Evolutionary conservation across 2,888 invertebrate genomes (phyloP).

Genomic region (Apoderus coryli): DNA sequence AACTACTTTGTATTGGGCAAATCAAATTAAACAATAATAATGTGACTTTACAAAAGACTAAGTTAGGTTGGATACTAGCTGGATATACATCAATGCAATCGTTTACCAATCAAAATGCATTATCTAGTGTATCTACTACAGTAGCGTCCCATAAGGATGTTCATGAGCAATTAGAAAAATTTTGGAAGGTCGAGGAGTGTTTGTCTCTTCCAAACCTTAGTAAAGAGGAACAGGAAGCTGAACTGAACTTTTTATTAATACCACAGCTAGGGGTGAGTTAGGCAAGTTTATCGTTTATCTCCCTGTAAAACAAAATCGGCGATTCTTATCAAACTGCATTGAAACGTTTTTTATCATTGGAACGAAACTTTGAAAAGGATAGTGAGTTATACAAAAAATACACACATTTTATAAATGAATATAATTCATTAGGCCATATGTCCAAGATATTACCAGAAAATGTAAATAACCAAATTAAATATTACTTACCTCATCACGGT

Average conservation of each 20-base stretch:
- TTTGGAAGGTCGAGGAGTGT: constrained; percentile 8
- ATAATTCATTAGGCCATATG: constrained; percentile 7
- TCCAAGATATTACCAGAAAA: constrained; percentile 6
- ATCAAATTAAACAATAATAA: constrained; percentile 3
- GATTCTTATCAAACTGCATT: constrained; percentile 8
- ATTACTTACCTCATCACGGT: constrained; percentile 8
- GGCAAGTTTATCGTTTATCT: constrained; percentile 9
- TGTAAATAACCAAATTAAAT: constrained; percentile 1
- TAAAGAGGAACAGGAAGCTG: constrained; percentile 11
- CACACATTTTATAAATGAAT: no score
- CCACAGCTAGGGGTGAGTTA: neutral
- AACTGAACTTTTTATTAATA: constrained; percentile 8
- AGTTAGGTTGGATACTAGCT: constrained; percentile 7
- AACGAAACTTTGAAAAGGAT: no score
- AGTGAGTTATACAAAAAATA: no score
- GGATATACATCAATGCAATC: no score
- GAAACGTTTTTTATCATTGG: constrained; percentile 7
- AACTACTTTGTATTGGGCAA: neutral
- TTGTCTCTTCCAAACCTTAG: no score
- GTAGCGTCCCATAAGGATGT: no score
- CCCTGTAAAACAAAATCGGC: constrained; percentile 5
- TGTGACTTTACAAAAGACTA: constrained; percentile 5
- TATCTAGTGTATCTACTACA: no score
- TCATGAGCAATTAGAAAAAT: constrained; percentile 8
- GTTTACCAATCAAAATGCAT: no score